Evolutionary conservation across 2,113 vertebrate genomes (phyloP), one percentile per base, ranked within the genome.

Genomic region (Terrapene triunguis): DNA sequence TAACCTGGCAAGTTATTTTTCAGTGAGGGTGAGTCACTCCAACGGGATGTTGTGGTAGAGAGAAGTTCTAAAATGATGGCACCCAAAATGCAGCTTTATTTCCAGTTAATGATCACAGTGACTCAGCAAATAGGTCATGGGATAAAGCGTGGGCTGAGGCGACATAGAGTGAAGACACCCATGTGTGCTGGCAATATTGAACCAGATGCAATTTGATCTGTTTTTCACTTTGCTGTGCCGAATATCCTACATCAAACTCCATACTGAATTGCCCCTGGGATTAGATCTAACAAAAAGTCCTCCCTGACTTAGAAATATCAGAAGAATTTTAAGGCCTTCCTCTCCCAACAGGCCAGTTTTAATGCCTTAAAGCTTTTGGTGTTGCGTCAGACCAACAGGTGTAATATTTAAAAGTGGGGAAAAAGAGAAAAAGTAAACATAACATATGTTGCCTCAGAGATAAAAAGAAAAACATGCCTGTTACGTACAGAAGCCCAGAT

Each of bases 61-160:
- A 72, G 84, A 69, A 62, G 72, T 8, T 92, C 72, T 8, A 57
- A 79, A 57, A 19, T 21, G 17, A 76, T 74, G 27, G 29, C 24
- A 86, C 3, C 13, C 6, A 6, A 8, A 1, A 6, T 0, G 0
- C 0, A 0, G 29, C 65, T 12, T 59, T 29, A 22, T 17, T 0
- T 0, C 4, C 54, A 54, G 19, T n/a, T 0, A 2, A 0, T 4
- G 57, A 57, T 57, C 59, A 5, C 55, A 1, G 0, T 1, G 11
- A 62, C 13, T 19, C 0, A 1, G 80, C n/a, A 24, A 0, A 0
- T 24, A 42, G 72, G 72, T 76, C 38, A 76, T 44, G 44, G 38
- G 24, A 78, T 78, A 27, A 29, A 47, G 38, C 6, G 4, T 78
- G 54, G 27, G 38, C 11, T 38, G 79, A 80, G 80, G 10, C 53